These are phyloP conservation scores for Parotocinclus haroldoi DNA, from an alignment of 2,797 vertebrate species.

Conservation along the genomic window DNA sequence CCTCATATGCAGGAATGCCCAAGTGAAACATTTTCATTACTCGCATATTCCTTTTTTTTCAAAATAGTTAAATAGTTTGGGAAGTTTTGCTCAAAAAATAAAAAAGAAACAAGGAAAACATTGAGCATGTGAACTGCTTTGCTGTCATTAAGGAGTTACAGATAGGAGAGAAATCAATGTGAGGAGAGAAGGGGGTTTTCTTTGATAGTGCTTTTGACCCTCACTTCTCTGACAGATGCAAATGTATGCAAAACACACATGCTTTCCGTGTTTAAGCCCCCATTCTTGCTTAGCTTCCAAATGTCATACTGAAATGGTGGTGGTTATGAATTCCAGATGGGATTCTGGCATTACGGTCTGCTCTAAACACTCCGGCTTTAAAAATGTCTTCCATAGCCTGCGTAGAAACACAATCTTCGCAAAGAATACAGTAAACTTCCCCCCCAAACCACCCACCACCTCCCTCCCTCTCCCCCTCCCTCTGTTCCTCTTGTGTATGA, in stretches of 20 bases:
- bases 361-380: conserved; percentile 46
- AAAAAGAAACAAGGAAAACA: background rate
- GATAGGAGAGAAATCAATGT: background rate
- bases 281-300: conserved; percentile 47
- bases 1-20: background rate
- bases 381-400: conserved; percentile 39
- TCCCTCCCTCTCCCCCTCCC: conserved; percentile 7
- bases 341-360: conserved; percentile 52
- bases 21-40: too few relatives aligned
- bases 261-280: conserved; percentile 24
- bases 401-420: conserved; percentile 21
- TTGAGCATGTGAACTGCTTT: conserved; percentile 15
- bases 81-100: background rate
- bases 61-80: background rate
- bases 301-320: conserved; percentile 64
- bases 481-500: conserved; percentile 22
- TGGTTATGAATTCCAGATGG: conserved; percentile 73
- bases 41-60: background rate
- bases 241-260: conserved; percentile 22
- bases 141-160: conserved; percentile 14
- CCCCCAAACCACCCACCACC: too few relatives aligned
- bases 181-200: conserved; percentile 9
- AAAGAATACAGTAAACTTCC: conserved; percentile 14
- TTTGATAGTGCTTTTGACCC: conserved; percentile 7
- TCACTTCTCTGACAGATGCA: conserved; percentile 19